Evolutionary conservation across 1,140 invertebrate genomes (phyloP), one percentile per base, ranked within the genome.

Genomic region (Listronotus bonariensis): DNA sequence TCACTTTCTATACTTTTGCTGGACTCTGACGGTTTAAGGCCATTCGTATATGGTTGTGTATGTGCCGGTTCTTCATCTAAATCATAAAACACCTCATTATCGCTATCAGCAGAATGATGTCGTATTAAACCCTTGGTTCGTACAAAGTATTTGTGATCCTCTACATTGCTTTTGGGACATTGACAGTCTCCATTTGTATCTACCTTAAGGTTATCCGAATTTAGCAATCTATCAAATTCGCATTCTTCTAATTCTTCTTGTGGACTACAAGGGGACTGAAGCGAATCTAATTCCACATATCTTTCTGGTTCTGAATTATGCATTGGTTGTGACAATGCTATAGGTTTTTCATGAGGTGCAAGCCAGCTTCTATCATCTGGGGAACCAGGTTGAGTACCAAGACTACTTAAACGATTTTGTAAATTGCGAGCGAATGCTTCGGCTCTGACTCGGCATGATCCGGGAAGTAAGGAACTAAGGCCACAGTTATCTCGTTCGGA

Each of bases 401-500:
- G 81, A 42, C 87, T 87, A 62, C 86, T 85, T 55, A 92, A 80
- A 62, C 89, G 86, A 26, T 85, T 85, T 69, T 91, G 89, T 55
- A 92, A 80, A 71, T 87, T 86, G 59, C 88, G 81, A 48, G 91
- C 90, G 74, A 92, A 91, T 41, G 89, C 88, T 75, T 91, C 90
- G 14, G 90, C 90, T 55, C 89, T 82, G 32, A 87, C 87, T 43
- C 89, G 84, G 76, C 90, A 92, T 76, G 88, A 91, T 83, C 88
- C 88, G 10, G 83, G 78, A 32, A 86, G 77, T 7, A 86, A 72
- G 0, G 83, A 83, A 55, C 79, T 78, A 12, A 86, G 73, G 58
- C 82, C 80, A 55, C 84, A 86, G 60, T 72, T 73, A 18, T 72
- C 57, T 67, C 60, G 60, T 58, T 71, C 68, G 18, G 72, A 66